These are phyloP conservation scores for Tortrix viridana DNA, from an alignment of 2,888 invertebrate genomes.

Conservation along the genomic window DNA sequence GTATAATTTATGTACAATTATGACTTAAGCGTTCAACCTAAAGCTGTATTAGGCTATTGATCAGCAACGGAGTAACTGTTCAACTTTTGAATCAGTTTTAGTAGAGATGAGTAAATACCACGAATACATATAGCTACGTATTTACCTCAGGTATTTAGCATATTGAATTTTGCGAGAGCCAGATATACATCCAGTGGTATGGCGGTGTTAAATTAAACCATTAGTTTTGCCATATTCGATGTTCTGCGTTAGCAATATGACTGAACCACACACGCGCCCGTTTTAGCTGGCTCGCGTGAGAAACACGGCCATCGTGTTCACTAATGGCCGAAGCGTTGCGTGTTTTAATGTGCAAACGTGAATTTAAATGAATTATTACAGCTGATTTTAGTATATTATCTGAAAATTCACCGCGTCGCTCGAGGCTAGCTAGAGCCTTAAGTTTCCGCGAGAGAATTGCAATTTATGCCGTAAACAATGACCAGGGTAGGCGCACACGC, in stretches of 20 bases:
- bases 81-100: slow-evolving; percentile 44
- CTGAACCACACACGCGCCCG: slow-evolving; percentile 44
- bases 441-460: slow-evolving; percentile 55
- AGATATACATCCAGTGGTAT: too few relatives aligned
- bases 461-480: slow-evolving; percentile 62
- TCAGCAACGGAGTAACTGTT: slow-evolving; percentile 45
- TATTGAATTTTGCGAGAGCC: too few relatives aligned
- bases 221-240: too few relatives aligned
- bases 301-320: slow-evolving; percentile 54
- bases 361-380: slow-evolving; percentile 63
- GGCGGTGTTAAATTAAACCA: too few relatives aligned
- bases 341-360: slow-evolving; percentile 63
- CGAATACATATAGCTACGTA: too few relatives aligned
- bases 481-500: too few relatives aligned
- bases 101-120: too few relatives aligned
- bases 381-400: slow-evolving; percentile 63
- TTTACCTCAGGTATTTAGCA: too few relatives aligned
- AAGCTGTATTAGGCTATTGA: slow-evolving; percentile 50
- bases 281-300: slow-evolving; percentile 57
- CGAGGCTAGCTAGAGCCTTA: slow-evolving; percentile 55
- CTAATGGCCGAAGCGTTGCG: slow-evolving; percentile 54
- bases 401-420: slow-evolving; percentile 53
- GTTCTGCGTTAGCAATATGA: slow-evolving; percentile 43
- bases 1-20: slow-evolving; percentile 52
- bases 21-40: slow-evolving; percentile 48